Conservation (phyloP, 2,113 vertebrate genomes). For the Ophiodon elongatus region DNA sequence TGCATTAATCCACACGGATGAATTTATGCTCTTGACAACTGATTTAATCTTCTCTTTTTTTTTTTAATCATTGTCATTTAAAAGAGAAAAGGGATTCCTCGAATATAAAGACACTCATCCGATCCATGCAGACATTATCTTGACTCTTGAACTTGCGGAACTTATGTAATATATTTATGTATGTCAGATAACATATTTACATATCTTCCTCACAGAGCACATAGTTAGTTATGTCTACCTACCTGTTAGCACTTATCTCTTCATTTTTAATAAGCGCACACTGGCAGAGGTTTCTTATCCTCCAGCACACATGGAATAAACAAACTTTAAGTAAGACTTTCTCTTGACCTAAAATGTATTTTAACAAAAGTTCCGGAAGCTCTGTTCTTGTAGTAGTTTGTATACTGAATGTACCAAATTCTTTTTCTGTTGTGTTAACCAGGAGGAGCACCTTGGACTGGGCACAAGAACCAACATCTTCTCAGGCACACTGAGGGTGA, state of each 20-base stretch:
- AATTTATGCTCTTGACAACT: background rate
- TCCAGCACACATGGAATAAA: background rate
- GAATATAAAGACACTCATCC: background rate
- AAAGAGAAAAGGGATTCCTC: background rate
- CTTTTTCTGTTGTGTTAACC: conserved; percentile 18
- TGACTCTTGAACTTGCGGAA: background rate
- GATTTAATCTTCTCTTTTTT: background rate
- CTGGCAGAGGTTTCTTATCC: background rate
- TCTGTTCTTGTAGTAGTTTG: background rate
- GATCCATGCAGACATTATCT: background rate
- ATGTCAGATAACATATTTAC: background rate
- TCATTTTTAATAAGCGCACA: background rate
- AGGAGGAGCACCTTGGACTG: conserved; percentile 94
- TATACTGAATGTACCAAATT: background rate
- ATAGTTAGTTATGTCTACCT: background rate
- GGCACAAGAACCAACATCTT: conserved; percentile 97
- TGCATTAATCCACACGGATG: background rate
- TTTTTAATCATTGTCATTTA: background rate
- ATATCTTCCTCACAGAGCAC: no score
- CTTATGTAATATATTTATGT: background rate
- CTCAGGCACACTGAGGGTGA: conserved; percentile 89
- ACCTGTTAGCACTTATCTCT: no score
- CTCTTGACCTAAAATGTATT: background rate
- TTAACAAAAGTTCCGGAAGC: background rate
- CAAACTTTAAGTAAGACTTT: background rate